Percentiles rank a stretch among this genome's conserved stretches.
These are phyloP conservation scores for Trachelipus rathkii DNA, from an alignment of 1,140 invertebrate genomes.

Conservation along the genomic window DNA sequence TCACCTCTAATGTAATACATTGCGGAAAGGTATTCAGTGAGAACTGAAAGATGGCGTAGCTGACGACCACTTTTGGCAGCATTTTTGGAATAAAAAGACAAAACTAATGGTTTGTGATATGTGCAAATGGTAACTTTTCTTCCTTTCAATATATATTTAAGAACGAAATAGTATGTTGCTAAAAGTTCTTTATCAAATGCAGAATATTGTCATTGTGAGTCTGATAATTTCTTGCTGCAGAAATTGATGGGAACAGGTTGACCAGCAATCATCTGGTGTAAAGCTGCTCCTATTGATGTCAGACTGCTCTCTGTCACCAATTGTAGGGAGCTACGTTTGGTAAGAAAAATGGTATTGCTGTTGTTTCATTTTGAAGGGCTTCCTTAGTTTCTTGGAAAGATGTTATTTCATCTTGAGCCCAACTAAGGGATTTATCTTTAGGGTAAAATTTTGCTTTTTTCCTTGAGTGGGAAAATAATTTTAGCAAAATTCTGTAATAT, in stretches of 20 bases:
- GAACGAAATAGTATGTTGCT: slow-evolving; percentile 28
- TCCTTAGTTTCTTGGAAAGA: no score
- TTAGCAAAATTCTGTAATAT: no score
- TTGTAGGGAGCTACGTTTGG: no score
- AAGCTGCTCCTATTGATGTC: slow-evolving; percentile 25
- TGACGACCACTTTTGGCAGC: slow-evolving; percentile 21
- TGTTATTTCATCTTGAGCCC: no score
- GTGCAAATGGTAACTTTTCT: slow-evolving; percentile 1
- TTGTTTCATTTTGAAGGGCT: no score
- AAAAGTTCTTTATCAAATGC: slow-evolving; percentile 37
- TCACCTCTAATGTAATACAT: slow-evolving; percentile 18
- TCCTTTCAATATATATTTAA: slow-evolving; percentile 25
- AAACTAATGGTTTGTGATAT: no score
- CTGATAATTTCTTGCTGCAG: slow-evolving; percentile 31
- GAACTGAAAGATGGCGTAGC: slow-evolving; percentile 24
- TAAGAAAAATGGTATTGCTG: no score
- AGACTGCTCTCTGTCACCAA: slow-evolving; percentile 10
- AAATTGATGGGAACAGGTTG: slow-evolving; percentile 19
- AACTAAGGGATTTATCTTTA: no score
- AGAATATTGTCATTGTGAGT: slow-evolving; percentile 23
- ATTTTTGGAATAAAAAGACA: slow-evolving; percentile 11
- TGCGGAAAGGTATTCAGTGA: slow-evolving; percentile 16
- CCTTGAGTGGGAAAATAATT: no score
- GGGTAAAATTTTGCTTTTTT: no score
- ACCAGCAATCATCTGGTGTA: slow-evolving; percentile 23